phyloP scores from a whole-genome alignment of 2,113 vertebrate genomes.

The Scomber colias region DNA sequence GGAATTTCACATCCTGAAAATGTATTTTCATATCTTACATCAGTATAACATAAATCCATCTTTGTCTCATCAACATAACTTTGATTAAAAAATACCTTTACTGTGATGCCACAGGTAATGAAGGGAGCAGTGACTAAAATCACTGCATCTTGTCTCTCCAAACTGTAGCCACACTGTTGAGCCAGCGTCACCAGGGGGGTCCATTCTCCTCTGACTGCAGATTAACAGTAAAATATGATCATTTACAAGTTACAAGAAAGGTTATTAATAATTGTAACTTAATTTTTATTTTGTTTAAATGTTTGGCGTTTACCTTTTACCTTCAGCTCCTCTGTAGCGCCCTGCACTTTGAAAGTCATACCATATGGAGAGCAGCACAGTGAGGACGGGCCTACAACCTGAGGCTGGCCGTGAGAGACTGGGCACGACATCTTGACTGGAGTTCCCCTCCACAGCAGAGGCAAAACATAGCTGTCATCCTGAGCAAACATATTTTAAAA shows the following conservation, averaged over 20 bases:
- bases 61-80: neutral
- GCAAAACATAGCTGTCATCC: slow-evolving; percentile 62
- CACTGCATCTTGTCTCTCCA: slow-evolving; percentile 34
- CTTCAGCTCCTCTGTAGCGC: slow-evolving; percentile 26
- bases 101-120: slow-evolving; percentile 64
- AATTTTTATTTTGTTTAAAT: neutral
- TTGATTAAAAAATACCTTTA: slow-evolving; percentile 53
- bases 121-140: slow-evolving; percentile 47
- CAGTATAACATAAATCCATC: neutral
- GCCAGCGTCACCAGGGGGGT: slow-evolving; percentile 44
- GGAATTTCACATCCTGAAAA: too few relatives aligned
- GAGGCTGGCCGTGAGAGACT: slow-evolving; percentile 7
- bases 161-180: slow-evolving; percentile 67
- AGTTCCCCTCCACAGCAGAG: slow-evolving; percentile 71
- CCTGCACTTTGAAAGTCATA: slow-evolving; percentile 50
- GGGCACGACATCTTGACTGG: slow-evolving; percentile 69
- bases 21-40: too few relatives aligned
- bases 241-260: too few relatives aligned
- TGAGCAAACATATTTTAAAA: slow-evolving; percentile 20
- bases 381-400: neutral
- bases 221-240: neutral
- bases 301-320: slow-evolving; percentile 62
- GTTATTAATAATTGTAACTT: neutral
- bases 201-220: slow-evolving; percentile 74
- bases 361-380: slow-evolving; percentile 65